Percentiles rank a stretch among this genome's conserved stretches.
Evolutionary conservation across 1,140 invertebrate species (phyloP).

Genomic region (Leptoteleia sp.): DNA sequence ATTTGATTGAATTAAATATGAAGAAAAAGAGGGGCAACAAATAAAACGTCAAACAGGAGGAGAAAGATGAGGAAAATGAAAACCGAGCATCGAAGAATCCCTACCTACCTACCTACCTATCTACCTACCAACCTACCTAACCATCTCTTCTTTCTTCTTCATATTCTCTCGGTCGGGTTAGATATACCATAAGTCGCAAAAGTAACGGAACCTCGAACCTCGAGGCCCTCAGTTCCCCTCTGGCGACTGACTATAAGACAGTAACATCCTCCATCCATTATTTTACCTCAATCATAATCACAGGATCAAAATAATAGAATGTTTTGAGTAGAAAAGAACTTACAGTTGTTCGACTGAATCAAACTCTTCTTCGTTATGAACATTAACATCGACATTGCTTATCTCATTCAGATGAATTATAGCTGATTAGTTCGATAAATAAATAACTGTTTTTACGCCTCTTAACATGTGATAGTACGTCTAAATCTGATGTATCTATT

Average conservation of each 20-base stretch:
- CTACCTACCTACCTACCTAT: slow-evolving; percentile 15
- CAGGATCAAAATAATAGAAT: neutral
- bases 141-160: slow-evolving; percentile 32
- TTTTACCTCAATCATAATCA: slow-evolving; percentile 26
- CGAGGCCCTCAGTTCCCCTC: slow-evolving; percentile 16
- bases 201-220: slow-evolving; percentile 55
- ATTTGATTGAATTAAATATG: too few species aligned
- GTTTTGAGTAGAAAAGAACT: too few species aligned
- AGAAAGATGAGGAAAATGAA: slow-evolving; percentile 8
- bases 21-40: neutral
- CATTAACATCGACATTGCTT: too few species aligned
- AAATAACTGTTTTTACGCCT: too few species aligned
- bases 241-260: slow-evolving; percentile 18
- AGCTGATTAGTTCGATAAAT: too few species aligned
- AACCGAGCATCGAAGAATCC: slow-evolving; percentile 27
- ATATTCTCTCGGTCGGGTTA: slow-evolving; percentile 41
- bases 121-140: slow-evolving; percentile 27
- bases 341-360: too few species aligned
- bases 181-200: slow-evolving; percentile 55
- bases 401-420: too few species aligned
- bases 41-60: neutral
- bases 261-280: slow-evolving; percentile 32
- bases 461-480: too few species aligned
- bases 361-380: too few species aligned
- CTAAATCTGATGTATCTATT: too few species aligned